Evolutionary conservation across 2,888 invertebrate species (phyloP), one percentile per base, ranked within the genome.

Genomic region (Trachelus tabidus): DNA sequence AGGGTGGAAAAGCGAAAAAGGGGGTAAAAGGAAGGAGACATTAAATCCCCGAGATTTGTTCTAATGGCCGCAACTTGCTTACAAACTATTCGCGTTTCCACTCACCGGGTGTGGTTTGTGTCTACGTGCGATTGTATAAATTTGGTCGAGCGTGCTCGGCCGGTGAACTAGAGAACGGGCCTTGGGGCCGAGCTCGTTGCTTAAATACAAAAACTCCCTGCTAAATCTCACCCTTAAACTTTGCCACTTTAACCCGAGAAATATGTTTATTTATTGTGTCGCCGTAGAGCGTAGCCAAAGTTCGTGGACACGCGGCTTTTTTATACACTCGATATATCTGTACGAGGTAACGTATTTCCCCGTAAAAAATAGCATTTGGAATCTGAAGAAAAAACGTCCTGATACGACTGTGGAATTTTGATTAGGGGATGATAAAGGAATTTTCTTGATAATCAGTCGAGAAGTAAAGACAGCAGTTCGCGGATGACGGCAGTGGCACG

Each of bases 31-130:
- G 83, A 84, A 84, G 84, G 82, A 86, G 88, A 87, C 88, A 87
- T 90, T 90, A 90, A 90, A 91, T 91, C 89, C 89, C 87, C 79
- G 88, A 90, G 90, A 90, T 90, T 90, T 89, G 89, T 90, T 89
- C 89, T 90, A 90, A 91, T 89, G 90, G 89, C 85, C 86, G 86
- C 89, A 90, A 90, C 89, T 90, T 89, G 88, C 88, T 90, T 88
- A 87, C 89, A 88, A 90, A 90, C 89, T 90, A 89, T 89, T 89
- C 88, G 87, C 85, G 85, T 86, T 74, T 79, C 68, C 34, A 35
- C 78, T 69, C 68, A 81, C 82, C 79, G 76, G 56, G 79, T 81
- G 76, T 82, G 74, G 74, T 71, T 71, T 77, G 80, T 77, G 80
- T 79, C 76, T 85, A 84, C 85, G 87, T 82, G 86, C 83, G 86